A percentile compares a stretch with the other conserved stretches of the same genome.
These are phyloP conservation scores for Thalassarche chlororhynchos DNA, from an alignment of 2,113 vertebrate species.

Conservation along the genomic window DNA sequence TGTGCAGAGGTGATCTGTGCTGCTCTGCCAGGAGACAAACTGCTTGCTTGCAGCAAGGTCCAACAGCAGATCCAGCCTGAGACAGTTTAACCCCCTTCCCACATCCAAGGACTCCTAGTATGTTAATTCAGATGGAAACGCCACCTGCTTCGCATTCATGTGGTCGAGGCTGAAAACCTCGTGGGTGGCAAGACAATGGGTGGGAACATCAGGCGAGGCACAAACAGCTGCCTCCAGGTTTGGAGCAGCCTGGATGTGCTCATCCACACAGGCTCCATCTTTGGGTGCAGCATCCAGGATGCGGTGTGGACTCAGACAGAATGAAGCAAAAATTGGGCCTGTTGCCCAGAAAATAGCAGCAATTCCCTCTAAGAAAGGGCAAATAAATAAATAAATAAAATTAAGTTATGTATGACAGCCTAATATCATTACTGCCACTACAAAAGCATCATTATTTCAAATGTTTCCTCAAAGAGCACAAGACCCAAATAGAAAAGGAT, in stretches of 20 bases:
- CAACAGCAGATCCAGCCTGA: not conserved
- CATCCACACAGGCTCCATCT: not conserved
- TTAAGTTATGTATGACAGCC: not conserved
- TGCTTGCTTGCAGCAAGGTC: not conserved
- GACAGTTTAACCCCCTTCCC: not conserved
- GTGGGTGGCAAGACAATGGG: not conserved
- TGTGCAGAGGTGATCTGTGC: not conserved
- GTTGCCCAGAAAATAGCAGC: constrained; percentile 44
- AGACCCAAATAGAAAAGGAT: not conserved
- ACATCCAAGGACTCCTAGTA: not conserved
- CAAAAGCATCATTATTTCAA: not conserved
- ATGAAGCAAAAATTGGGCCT: not conserved
- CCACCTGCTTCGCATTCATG: rapidly evolving
- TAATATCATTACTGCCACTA: not conserved
- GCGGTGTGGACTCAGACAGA: not conserved
- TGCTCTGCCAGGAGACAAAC: not conserved
- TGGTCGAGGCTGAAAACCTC: not conserved
- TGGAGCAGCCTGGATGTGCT: not conserved
- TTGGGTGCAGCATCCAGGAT: not conserved
- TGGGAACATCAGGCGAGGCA: not conserved
- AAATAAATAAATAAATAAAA: constrained; percentile 41
- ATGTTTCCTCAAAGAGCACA: not conserved
- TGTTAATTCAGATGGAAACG: not conserved
- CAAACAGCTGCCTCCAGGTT: not conserved
- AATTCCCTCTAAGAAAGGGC: constrained; percentile 34